phyloP scores from a whole-genome alignment of 2,797 vertebrate genomes.

The Chrysolophus pictus region DNA sequence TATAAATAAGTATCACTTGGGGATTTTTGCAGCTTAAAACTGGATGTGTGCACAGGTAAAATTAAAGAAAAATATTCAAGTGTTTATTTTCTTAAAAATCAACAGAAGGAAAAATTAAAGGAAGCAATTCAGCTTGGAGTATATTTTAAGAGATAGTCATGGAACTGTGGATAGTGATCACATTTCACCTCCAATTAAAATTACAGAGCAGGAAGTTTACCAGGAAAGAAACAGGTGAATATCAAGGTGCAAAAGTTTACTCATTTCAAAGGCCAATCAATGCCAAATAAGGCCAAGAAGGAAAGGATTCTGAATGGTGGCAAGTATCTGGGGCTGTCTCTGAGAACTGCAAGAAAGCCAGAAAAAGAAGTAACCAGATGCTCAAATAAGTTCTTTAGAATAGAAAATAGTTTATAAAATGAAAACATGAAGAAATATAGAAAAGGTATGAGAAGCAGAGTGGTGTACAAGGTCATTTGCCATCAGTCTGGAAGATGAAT shows the following conservation, averaged over 20 bases:
- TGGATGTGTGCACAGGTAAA: neutral
- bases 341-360: neutral
- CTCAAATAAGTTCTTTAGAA: neutral
- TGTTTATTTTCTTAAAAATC: neutral
- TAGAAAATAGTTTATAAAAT: neutral
- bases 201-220: neutral
- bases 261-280: neutral
- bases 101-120: neutral
- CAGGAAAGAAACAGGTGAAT: neutral
- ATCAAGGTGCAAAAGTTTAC: neutral
- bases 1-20: neutral
- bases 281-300: neutral
- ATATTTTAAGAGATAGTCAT: neutral
- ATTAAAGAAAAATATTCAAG: neutral
- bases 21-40: neutral
- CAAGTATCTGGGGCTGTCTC: neutral
- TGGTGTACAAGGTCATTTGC: neutral
- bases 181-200: neutral
- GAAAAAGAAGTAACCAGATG: neutral
- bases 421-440: neutral
- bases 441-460: neutral
- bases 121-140: neutral
- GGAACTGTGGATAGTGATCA: conserved; percentile 21
- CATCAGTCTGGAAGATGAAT: neutral
- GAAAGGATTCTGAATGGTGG: neutral